Conservation (phyloP, 2,113 vertebrate species). For the Sus scrofa region T2T-Sscrofa CM000817.6:71860001-71860500, state of each 20-base stretch:
- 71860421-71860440: neutral
- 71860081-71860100: rapidly evolving
- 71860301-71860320: neutral
- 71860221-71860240: neutral
- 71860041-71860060: rapidly evolving
- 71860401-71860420: too few species aligned
- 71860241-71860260: neutral
- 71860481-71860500: neutral
- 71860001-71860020: neutral
- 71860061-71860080: too few species aligned
- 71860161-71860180: neutral
- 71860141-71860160: neutral
- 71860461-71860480: neutral
- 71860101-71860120: neutral
- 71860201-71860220: neutral
- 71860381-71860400: neutral
- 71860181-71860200: neutral
- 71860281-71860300: neutral
- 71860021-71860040: neutral
- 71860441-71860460: neutral
- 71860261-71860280: neutral
- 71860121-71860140: rapidly evolving
- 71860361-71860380: neutral
- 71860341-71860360: neutral
- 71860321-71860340: neutral